These are phyloP conservation scores for Drosophila mojavensis DNA, from an alignment of 1,140 invertebrate species.

Conservation along the genomic window DNA sequence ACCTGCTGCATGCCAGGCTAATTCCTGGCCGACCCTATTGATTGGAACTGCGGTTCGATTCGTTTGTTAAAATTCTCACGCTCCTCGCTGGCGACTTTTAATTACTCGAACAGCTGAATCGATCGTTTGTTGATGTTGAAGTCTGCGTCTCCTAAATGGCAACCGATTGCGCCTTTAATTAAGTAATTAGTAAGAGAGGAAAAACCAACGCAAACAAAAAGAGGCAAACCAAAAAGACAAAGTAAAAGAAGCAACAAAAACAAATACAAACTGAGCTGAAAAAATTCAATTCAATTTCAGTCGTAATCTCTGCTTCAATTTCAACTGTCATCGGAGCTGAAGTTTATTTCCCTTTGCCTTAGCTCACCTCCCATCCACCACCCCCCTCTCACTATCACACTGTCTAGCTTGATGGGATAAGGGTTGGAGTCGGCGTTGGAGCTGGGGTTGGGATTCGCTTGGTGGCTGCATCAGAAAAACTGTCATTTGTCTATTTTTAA, in stretches of 20 bases:
- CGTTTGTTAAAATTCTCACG: slow-evolving; percentile 76
- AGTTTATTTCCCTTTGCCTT: slow-evolving; percentile 31
- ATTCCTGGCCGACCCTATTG: slow-evolving; percentile 39
- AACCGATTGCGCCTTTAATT: slow-evolving; percentile 59
- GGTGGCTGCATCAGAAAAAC: slow-evolving; percentile 39
- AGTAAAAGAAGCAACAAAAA: neutral
- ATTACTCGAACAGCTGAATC: slow-evolving; percentile 50
- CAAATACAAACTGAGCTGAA: slow-evolving; percentile 30
- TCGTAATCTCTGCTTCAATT: slow-evolving; percentile 78
- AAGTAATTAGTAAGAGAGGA: slow-evolving; percentile 66
- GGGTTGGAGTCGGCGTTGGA: neutral
- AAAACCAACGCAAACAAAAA: slow-evolving; percentile 5
- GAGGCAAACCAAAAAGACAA: neutral
- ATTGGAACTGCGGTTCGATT: slow-evolving; percentile 3
- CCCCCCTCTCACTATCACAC: neutral
- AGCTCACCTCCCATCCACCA: neutral
- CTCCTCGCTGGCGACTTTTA: slow-evolving; percentile 75
- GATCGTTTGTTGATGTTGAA: slow-evolving; percentile 16
- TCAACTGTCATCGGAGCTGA: slow-evolving; percentile 75
- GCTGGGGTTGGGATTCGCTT: neutral
- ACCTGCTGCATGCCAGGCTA: slow-evolving; percentile 25
- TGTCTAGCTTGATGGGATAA: neutral
- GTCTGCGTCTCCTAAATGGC: slow-evolving; percentile 9
- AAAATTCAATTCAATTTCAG: slow-evolving; percentile 70
- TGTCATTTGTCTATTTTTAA: slow-evolving; percentile 83